Evolutionary conservation across 2,888 invertebrate genomes (phyloP).

Genomic region (Dermolepida albohirtum): DNA sequence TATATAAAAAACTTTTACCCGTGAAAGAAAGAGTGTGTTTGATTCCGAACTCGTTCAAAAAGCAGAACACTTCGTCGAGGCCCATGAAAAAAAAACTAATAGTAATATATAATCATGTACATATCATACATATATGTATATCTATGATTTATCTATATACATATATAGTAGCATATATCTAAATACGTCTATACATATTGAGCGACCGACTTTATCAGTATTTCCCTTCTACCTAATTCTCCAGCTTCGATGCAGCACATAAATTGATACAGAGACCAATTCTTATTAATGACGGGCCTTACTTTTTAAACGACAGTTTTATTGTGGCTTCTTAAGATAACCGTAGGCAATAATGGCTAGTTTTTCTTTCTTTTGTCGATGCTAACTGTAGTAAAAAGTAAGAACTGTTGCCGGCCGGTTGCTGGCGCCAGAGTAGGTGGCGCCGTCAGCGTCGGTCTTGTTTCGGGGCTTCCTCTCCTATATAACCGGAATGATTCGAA

Average conservation of each 20-base stretch:
- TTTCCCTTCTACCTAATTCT: slow-evolving; percentile 58
- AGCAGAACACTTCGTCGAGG: slow-evolving; percentile 6
- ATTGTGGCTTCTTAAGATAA: slow-evolving; percentile 66
- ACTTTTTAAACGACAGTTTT: slow-evolving; percentile 66
- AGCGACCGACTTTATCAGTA: slow-evolving; percentile 31
- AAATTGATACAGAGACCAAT: slow-evolving; percentile 63
- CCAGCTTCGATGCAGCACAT: slow-evolving; percentile 54
- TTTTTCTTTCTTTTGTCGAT: slow-evolving; percentile 64
- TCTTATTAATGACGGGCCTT: slow-evolving; percentile 63
- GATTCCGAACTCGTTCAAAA: slow-evolving; percentile 19
- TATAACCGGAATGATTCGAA: slow-evolving; percentile 45
- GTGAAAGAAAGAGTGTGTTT: slow-evolving; percentile 15
- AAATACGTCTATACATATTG: neutral
- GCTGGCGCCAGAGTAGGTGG: slow-evolving; percentile 61
- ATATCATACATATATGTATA: too few species aligned
- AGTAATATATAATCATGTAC: too few species aligned
- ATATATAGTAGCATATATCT: too few species aligned
- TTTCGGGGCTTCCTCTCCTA: slow-evolving; percentile 32
- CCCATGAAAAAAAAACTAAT: too few species aligned
- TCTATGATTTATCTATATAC: too few species aligned
- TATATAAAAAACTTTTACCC: slow-evolving; percentile 26
- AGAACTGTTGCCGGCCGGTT: slow-evolving; percentile 61
- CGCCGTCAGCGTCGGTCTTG: slow-evolving; percentile 58
- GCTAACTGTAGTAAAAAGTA: slow-evolving; percentile 63
- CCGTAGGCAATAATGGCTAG: slow-evolving; percentile 66